Percentiles rank a stretch among this genome's conserved stretches.
phyloP scores from a whole-genome alignment of 2,113 vertebrate genomes.

The Eurypyga helias region DNA sequence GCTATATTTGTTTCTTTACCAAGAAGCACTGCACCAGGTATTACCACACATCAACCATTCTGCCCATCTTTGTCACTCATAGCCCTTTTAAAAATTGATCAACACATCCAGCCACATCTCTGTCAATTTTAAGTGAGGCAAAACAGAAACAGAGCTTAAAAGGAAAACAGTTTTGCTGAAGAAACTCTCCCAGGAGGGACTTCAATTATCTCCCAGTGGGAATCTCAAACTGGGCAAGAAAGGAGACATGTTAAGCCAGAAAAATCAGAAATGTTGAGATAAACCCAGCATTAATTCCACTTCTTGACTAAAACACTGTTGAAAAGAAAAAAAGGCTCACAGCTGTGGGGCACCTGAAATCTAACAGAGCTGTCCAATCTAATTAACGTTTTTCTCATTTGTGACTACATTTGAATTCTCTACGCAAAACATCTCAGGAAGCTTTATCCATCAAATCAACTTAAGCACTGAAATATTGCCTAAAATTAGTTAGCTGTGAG shows the following conservation, averaged over 20 bases:
- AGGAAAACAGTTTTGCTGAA: not conserved
- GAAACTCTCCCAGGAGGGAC: not conserved
- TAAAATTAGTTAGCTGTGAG: not conserved
- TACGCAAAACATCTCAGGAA: not conserved
- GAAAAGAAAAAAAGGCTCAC: slow-evolving; percentile 39
- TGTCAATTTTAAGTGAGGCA: not conserved
- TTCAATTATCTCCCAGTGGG: slow-evolving; percentile 43
- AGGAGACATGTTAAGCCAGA: not conserved
- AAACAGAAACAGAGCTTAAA: not conserved
- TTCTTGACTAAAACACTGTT: slow-evolving; percentile 36
- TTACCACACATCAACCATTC: not conserved
- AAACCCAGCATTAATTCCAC: slow-evolving; percentile 28
- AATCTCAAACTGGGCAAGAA: slow-evolving; percentile 11
- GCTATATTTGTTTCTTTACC: not conserved
- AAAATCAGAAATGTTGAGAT: slow-evolving; percentile 10
- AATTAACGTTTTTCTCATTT: slow-evolving; percentile 2
- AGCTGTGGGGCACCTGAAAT: slow-evolving; percentile 36
- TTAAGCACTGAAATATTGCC: not conserved
- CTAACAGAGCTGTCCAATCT: not conserved
- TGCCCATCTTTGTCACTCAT: not conserved
- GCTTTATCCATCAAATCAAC: not conserved
- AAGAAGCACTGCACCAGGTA: not conserved
- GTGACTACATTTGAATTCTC: not conserved
- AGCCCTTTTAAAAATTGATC: not conserved
- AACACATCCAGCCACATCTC: not conserved